These are phyloP conservation scores for Celastrina argiolus DNA, from an alignment of 2,888 invertebrate genomes.

Conservation along the genomic window DNA sequence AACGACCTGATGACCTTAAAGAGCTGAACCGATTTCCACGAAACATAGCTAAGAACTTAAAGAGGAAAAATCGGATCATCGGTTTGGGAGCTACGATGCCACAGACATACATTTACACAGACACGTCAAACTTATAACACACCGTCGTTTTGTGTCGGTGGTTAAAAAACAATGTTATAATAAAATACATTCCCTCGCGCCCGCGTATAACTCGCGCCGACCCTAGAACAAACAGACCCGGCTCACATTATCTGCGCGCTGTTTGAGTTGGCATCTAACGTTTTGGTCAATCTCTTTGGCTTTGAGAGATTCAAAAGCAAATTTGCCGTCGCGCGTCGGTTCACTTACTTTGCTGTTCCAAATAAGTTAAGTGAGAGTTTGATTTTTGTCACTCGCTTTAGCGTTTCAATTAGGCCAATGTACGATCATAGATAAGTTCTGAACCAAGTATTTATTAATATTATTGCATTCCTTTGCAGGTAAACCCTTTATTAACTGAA, in stretches of 20 bases:
- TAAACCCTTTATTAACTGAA: no score
- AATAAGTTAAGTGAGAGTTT: neutral
- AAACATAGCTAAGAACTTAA: no score
- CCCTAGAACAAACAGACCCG: conserved; percentile 17
- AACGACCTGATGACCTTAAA: no score
- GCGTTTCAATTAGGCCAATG: neutral
- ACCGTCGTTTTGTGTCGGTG: no score
- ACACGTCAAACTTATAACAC: no score
- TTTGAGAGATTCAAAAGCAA: conserved; percentile 23
- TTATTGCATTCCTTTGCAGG: no score
- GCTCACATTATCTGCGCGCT: conserved; percentile 22
- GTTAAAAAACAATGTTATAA: neutral
- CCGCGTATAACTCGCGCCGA: neutral
- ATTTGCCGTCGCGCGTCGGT: conserved; percentile 10
- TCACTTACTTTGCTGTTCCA: neutral
- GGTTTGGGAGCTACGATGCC: no score
- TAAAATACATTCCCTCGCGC: neutral
- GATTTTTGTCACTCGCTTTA: neutral
- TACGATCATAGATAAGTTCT: no score
- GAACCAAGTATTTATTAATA: no score
- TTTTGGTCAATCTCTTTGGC: conserved; percentile 26
- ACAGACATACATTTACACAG: no score
- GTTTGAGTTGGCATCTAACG: conserved; percentile 27
- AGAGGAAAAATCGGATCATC: no score
- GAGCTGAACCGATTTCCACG: no score